Base-by-base conservation (phyloP, 37 sponge, comb jelly and placozoan genomes). In the Corticium candelabrum region DNA sequence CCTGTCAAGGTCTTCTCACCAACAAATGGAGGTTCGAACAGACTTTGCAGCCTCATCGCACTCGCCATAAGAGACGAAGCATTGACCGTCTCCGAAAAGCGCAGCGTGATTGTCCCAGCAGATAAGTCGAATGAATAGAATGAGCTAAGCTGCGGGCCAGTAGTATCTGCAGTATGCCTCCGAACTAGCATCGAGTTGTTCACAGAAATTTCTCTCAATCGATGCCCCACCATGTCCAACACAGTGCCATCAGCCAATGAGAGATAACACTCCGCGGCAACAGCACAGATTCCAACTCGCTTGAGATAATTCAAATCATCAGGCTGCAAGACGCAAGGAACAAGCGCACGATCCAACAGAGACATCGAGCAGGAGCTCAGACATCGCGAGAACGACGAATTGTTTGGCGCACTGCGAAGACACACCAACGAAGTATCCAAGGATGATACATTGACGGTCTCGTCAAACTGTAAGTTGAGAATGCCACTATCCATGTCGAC, bases 291-390 rank as follows among this genome's bases (percentile, higher is more conserved):
- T 40, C 74, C 78, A 41, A 82, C 78, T 0, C 87, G 82, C 77
- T 94, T 94, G 79, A 94, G 88, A 41, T 90, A 87, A 72, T 94
- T 90, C 77, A 94, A 74, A 69, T 94, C 95, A 39, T 67, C 76
- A 2, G 38, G 74, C 39, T 80, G 80, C 7, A 94, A 41, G 4
- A 62, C 77, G 29, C 90, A 74, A 3, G 41, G 68, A 21, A 94
- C 78, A 34, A 70, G 50, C 2, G 91, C 79, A 67, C 86, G 39
- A 79, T 90, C 82, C 29, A 39, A 38, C 4, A 40, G 37, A 41
- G 88, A 86, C 7, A 77, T 80, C 5, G 70, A 71, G 80, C 87
- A 86, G 76, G 79, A 50, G n/a, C 80, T 77, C 41, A 94, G 56
- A 36, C 84, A 86, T 67, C 86, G 84, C 56, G 83, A 84, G 70